These are phyloP conservation scores for Schizopygopsis malacanthus DNA, from an alignment of 2,797 vertebrate species.

Conservation along the genomic window DNA sequence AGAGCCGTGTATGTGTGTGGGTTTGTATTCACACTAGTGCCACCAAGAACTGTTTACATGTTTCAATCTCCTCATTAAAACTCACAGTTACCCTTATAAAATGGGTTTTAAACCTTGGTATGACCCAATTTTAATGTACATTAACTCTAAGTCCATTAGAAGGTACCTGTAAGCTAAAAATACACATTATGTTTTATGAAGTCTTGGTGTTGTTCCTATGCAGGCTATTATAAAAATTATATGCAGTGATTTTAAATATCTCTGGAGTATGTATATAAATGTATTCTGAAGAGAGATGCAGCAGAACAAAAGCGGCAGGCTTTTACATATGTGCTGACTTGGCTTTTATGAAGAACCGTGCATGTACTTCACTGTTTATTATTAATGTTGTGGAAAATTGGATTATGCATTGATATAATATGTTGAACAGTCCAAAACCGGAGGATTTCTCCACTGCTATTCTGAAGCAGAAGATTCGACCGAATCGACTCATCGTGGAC, in stretches of 20 bases:
- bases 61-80: background rate
- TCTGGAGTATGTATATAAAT: background rate
- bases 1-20: conserved; percentile 34
- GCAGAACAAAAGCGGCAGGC: background rate
- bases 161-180: background rate
- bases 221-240: background rate
- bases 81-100: background rate
- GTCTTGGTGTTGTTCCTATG: background rate
- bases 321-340: conserved; percentile 7
- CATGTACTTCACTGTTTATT: background rate
- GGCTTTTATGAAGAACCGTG: background rate
- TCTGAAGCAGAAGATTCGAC: conserved; percentile 79
- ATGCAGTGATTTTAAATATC: background rate
- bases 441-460: conserved; percentile 83
- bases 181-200: background rate
- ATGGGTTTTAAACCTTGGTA: background rate
- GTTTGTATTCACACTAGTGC: background rate
- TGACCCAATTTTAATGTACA: background rate
- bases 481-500: conserved; percentile 80
- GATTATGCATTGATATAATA: conserved; percentile 35
- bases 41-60: background rate
- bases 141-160: background rate
- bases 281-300: background rate
- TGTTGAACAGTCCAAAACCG: conserved; percentile 70
- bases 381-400: conserved; percentile 28